Percentiles rank a stretch among this genome's conserved stretches.
phyloP scores from a whole-genome alignment of 2,888 invertebrate genomes.

The Mimas tiliae region DNA sequence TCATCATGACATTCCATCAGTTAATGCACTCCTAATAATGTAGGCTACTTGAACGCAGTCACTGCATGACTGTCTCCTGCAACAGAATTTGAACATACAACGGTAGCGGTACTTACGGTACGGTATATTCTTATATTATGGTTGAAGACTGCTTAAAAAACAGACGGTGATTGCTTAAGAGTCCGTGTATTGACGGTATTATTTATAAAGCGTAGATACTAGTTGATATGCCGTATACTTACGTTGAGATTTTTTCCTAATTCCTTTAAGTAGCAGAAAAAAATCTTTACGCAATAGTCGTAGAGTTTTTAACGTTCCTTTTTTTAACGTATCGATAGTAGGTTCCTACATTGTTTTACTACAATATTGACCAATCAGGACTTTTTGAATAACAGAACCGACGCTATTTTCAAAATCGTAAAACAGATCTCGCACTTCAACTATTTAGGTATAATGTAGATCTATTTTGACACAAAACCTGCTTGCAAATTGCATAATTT shows the following conservation, averaged over 20 bases:
- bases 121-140: too few species aligned
- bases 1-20: background rate
- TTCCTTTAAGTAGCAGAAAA: background rate
- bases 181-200: background rate
- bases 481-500: background rate
- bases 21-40: background rate
- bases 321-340: background rate
- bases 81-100: too few species aligned
- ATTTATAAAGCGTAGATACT: background rate
- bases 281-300: constrained; percentile 5
- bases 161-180: background rate
- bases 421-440: constrained; percentile 1
- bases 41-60: too few species aligned
- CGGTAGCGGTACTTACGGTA: too few species aligned
- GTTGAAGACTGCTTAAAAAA: background rate
- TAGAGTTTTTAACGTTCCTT: constrained; percentile 1
- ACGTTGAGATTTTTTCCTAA: constrained; percentile 4
- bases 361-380: background rate
- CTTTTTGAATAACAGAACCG: too few species aligned
- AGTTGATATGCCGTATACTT: background rate
- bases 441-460: background rate
- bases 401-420: background rate
- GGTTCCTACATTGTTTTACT: background rate
- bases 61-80: background rate
- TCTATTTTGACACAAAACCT: background rate